Evolutionary conservation across 2,797 vertebrate species (phyloP), one percentile per base, ranked within the genome.

Genomic region (Podarcis lilfordi): DNA sequence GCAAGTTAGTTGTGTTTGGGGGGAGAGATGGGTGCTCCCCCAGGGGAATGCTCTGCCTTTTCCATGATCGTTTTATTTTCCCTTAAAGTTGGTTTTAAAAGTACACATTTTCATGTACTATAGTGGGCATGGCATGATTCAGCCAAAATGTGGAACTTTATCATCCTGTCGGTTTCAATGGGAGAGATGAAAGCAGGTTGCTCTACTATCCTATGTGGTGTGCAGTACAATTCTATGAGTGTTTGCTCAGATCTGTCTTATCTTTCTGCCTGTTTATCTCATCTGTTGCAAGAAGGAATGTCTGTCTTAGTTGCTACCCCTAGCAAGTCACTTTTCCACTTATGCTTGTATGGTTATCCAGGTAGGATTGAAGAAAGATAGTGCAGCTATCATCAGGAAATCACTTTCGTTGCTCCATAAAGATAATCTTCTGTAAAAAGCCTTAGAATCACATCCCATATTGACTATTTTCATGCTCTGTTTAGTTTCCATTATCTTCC

Each of bases 381-480:
- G 17, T 7, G 25, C 32, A 43, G 32, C 40, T 27, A 77, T 21
- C n/a, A 37, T 59, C 50, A n/a, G 59, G 61, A 81, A 81, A 81
- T 81, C 27, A 64, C 13, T 81, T 61, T 61, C 19, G 9, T 64
- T 64, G 78, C 59, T 35, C 32, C 35, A 37, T 81, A 35, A 23
- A 80, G 50, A 80, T 80, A 80, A 80, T 80, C 8, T 35, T 35
- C 79, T 29, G 32, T 61, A 80, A 21, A 81, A 66, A 66, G 32
- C 59, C 80, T 66, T 66, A 25, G 61, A 81, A 64, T 81, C 59
- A 81, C 23, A 75, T 84, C 71, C 55, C 82, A 61, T 75, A 40
- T 81, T 81, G 59, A 40, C 61, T 27, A 40, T 81, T 66, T 81
- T 64, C 80, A 81, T 81, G 80, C 61, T 61, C 59, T 81, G 80